Evolutionary conservation across 2,888 invertebrate species (phyloP).

Genomic region (Brachynemurus nebulosus): DNA sequence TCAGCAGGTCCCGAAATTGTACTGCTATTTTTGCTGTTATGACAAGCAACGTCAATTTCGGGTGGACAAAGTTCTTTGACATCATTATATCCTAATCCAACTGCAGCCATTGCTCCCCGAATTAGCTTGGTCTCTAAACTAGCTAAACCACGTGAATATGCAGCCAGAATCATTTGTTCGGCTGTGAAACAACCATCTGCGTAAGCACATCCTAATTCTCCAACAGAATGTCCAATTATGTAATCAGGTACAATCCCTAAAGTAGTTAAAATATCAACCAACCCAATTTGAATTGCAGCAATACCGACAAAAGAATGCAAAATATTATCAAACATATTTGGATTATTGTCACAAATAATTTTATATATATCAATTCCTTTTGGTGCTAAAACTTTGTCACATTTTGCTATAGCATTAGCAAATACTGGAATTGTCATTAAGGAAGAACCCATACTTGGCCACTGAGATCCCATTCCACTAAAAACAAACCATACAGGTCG

Average conservation of each 20-base stretch:
- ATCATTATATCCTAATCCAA: conserved; percentile 35
- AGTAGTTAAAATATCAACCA: conserved; percentile 34
- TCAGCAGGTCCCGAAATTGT: conserved; percentile 82
- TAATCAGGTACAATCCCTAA: conserved; percentile 27
- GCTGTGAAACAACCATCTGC: conserved; percentile 75
- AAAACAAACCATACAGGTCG: conserved; percentile 55
- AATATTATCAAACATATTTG: conserved; percentile 50
- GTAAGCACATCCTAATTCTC: conserved; percentile 83
- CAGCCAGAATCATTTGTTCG: conserved; percentile 64
- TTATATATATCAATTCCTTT: conserved; percentile 49
- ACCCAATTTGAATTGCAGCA: conserved; percentile 46
- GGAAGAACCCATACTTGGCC: conserved; percentile 52
- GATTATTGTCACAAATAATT: conserved; percentile 45
- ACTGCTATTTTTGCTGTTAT: conserved; percentile 71
- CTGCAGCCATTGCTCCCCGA: conserved; percentile 68
- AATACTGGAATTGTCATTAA: conserved; percentile 53
- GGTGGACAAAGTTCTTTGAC: conserved; percentile 44
- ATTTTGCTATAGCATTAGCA: conserved; percentile 44
- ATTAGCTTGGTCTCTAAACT: conserved; percentile 49
- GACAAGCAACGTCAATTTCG: conserved; percentile 74
- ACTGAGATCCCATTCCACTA: conserved; percentile 65
- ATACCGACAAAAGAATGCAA: conserved; percentile 61
- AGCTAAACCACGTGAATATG: conserved; percentile 61
- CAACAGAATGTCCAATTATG: conserved; percentile 59
- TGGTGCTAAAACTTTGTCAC: conserved; percentile 45